Evolutionary conservation across 2,888 invertebrate species (phyloP).

Genomic region (Siphlonurus alternatus): DNA sequence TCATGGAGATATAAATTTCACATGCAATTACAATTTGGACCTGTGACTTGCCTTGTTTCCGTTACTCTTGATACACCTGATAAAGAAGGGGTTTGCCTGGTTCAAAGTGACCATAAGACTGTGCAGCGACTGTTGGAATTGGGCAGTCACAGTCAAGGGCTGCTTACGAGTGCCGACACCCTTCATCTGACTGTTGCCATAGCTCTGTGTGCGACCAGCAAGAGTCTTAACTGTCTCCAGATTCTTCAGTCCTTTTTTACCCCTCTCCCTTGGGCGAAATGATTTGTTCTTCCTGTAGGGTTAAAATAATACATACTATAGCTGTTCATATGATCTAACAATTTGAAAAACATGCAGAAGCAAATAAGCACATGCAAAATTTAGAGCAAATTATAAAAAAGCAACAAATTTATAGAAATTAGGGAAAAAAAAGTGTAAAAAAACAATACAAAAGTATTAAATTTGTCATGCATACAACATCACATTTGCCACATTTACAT

Average conservation of each 20-base stretch:
- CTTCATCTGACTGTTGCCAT: conserved; percentile 19
- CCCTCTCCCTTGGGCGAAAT: conserved; percentile 69
- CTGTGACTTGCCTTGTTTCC: conserved; percentile 64
- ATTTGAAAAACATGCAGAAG: too few species aligned
- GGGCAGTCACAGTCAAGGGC: conserved; percentile 83
- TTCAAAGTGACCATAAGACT: conserved; percentile 87
- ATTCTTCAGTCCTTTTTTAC: conserved; percentile 77
- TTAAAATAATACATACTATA: conserved; percentile 12
- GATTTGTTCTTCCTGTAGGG: conserved; percentile 78
- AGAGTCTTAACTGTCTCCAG: conserved; percentile 82
- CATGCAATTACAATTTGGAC: too few species aligned
- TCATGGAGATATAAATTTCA: too few species aligned
- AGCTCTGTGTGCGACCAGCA: conserved; percentile 54
- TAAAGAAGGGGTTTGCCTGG: conserved; percentile 72
- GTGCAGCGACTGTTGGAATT: conserved; percentile 84
- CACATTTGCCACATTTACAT: too few species aligned
- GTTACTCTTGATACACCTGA: conserved; percentile 91
- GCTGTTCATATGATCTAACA: too few species aligned
- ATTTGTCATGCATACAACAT: too few species aligned
- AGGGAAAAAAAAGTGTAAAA: too few species aligned
- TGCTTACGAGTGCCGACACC: conserved; percentile 53
- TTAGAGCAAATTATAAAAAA: too few species aligned
- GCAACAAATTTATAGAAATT: too few species aligned
- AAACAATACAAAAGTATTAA: too few species aligned
- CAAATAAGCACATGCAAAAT: conserved; percentile 1